A percentile compares a stretch with the other conserved stretches of the same genome.
These are phyloP conservation scores for Corvus cornix DNA, from an alignment of 2,113 vertebrate species.

Conservation along the genomic window DNA sequence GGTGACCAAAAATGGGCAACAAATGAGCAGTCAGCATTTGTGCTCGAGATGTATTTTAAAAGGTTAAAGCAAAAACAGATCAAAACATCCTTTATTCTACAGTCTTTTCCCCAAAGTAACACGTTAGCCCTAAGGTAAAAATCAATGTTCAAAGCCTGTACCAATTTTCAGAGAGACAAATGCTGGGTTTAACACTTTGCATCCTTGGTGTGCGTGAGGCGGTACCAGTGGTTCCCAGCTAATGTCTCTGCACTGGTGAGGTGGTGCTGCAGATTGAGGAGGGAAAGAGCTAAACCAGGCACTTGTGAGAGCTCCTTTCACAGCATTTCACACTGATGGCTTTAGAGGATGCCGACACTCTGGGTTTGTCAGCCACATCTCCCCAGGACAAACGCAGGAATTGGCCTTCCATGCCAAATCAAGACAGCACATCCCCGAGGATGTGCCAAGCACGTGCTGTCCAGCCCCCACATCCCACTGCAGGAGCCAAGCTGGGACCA, in stretches of 20 bases:
- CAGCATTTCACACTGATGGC: accelerated
- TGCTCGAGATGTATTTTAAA: conserved; percentile 26
- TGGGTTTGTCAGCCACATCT: not conserved
- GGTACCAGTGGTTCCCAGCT: not conserved
- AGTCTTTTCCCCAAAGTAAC: conserved; percentile 45
- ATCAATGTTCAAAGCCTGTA: conserved; percentile 62
- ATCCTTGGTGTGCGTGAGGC: not conserved
- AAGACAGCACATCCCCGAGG: accelerated
- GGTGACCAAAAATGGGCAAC: not conserved
- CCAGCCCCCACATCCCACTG: accelerated
- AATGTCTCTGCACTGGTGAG: not conserved
- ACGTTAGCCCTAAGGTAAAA: conserved; percentile 49
- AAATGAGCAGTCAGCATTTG: not conserved
- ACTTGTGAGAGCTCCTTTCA: not conserved
- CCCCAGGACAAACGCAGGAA: not conserved
- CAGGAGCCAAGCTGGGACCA: not conserved
- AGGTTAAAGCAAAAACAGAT: conserved; percentile 64
- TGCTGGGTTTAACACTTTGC: not conserved
- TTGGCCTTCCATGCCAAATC: accelerated
- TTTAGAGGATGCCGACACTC: not conserved
- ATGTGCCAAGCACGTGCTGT: not conserved
- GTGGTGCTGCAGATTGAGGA: not conserved
- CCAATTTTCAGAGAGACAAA: conserved; percentile 53
- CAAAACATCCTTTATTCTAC: conserved; percentile 48
- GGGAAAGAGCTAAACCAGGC: not conserved